Evolutionary conservation across 2,113 vertebrate genomes (phyloP).

Genomic region (Neomonachus schauinslandi): DNA sequence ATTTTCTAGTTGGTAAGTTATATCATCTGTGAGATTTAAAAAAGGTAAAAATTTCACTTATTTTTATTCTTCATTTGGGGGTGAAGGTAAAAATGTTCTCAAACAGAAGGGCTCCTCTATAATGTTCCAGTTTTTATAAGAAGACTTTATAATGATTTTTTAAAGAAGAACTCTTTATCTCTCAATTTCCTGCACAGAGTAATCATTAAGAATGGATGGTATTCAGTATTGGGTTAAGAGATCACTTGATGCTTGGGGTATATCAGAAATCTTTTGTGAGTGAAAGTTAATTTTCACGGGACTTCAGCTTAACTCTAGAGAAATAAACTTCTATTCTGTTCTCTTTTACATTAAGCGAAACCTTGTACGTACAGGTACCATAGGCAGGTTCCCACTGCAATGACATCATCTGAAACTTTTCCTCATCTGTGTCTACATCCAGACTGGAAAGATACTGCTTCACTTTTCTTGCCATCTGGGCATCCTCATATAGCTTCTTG

Average conservation of each 20-base stretch:
- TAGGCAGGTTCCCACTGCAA: slow-evolving; percentile 96
- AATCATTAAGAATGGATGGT: not conserved
- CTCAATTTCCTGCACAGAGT: not conserved
- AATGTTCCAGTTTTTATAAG: not conserved
- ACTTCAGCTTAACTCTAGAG: not conserved
- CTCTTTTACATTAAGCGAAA: not conserved
- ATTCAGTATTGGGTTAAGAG: not conserved
- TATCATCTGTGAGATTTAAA: not conserved
- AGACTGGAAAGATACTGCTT: slow-evolving; percentile 97
- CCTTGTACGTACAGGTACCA: slow-evolving; percentile 92
- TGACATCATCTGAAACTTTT: slow-evolving; percentile 95
- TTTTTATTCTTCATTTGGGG: slow-evolving; percentile 8
- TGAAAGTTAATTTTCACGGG: slow-evolving; percentile 12
- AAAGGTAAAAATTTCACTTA: not conserved
- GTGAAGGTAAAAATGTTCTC: slow-evolving; percentile 16
- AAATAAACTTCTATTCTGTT: not conserved
- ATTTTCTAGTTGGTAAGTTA: slow-evolving; percentile 27
- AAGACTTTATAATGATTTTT: slow-evolving; percentile 20
- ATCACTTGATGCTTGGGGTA: not conserved
- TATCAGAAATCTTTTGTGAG: not conserved
- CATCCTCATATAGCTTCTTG: slow-evolving; percentile 98
- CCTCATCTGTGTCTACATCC: slow-evolving; percentile 94
- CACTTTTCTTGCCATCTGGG: slow-evolving; percentile 98
- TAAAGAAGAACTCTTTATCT: not conserved
- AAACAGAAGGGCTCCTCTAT: not conserved